Percentiles rank a stretch among this genome's conserved stretches.
phyloP scores from a whole-genome alignment of 2,797 vertebrate genomes.

The Lutjanus argentimaculatus region DNA sequence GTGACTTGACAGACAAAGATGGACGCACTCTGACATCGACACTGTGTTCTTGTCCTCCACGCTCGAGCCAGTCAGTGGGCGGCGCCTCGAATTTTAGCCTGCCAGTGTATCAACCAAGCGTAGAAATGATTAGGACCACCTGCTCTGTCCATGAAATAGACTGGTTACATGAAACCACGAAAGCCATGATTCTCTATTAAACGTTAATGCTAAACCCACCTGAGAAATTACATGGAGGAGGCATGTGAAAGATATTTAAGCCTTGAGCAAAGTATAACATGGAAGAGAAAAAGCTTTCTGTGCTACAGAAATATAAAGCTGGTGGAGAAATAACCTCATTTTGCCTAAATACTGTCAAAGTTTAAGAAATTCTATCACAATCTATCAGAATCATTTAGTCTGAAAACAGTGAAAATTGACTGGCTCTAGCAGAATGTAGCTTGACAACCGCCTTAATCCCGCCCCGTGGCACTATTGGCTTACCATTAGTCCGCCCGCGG shows the following conservation, averaged over 20 bases:
- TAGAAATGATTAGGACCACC: constrained; percentile 13
- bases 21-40: constrained; percentile 53
- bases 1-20: constrained; percentile 63
- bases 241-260: neutral
- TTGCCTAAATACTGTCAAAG: neutral
- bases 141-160: constrained; percentile 4
- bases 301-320: neutral
- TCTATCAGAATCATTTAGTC: no score
- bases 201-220: neutral
- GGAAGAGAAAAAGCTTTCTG: neutral
- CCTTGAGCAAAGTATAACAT: neutral
- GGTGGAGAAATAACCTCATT: neutral
- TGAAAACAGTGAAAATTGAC: neutral
- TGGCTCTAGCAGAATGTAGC: no score
- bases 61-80: constrained; percentile 34
- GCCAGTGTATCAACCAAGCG: neutral
- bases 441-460: no score
- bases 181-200: neutral
- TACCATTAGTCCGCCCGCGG: no score
- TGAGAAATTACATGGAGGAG: neutral
- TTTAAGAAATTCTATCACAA: neutral
- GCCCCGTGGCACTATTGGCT: no score
- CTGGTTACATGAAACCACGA: neutral
- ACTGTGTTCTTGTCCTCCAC: constrained; percentile 16
- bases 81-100: constrained; percentile 34